These are phyloP conservation scores for Bubo scandiacus DNA, from an alignment of 2,113 vertebrate species.

Conservation along the genomic window DNA sequence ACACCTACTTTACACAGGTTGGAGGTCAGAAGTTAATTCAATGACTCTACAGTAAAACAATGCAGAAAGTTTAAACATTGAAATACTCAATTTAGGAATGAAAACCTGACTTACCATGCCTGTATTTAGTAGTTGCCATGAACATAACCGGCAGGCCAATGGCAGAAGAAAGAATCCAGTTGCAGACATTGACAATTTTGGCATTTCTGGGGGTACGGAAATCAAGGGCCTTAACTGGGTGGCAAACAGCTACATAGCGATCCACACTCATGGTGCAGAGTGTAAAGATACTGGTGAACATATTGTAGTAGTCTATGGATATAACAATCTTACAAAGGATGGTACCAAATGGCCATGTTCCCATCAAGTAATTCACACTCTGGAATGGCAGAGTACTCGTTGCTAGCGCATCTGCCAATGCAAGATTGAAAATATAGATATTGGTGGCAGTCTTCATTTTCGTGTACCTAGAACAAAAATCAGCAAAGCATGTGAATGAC, in stretches of 20 bases:
- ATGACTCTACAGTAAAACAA: background rate
- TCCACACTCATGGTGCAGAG: conserved; percentile 99
- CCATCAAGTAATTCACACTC: conserved; percentile 97
- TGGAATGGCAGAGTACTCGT: conserved; percentile 98
- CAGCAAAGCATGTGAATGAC: background rate
- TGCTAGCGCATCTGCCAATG: conserved; percentile 92
- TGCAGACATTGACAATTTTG: conserved; percentile 97
- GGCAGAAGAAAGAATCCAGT: conserved; percentile 97
- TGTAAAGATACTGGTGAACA: conserved; percentile 99
- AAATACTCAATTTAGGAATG: background rate
- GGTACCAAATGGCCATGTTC: conserved; percentile 95
- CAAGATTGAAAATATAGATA: conserved; percentile 99
- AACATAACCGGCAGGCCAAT: conserved; percentile 99
- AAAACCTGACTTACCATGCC: conserved; percentile 72
- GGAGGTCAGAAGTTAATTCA: background rate
- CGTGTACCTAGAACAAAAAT: conserved; percentile 84
- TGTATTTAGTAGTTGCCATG: conserved; percentile 88
- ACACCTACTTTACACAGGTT: background rate
- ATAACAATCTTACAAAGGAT: conserved; percentile 93
- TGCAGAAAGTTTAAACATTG: background rate
- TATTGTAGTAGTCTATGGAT: conserved; percentile 99
- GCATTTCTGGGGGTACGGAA: conserved; percentile 96
- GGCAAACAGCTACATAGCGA: conserved; percentile 96
- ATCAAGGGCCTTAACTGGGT: conserved; percentile 95
- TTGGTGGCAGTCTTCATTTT: conserved; percentile 99